Evolutionary conservation across 2,888 invertebrate species (phyloP).

Genomic region (Papilio gigon): DNA sequence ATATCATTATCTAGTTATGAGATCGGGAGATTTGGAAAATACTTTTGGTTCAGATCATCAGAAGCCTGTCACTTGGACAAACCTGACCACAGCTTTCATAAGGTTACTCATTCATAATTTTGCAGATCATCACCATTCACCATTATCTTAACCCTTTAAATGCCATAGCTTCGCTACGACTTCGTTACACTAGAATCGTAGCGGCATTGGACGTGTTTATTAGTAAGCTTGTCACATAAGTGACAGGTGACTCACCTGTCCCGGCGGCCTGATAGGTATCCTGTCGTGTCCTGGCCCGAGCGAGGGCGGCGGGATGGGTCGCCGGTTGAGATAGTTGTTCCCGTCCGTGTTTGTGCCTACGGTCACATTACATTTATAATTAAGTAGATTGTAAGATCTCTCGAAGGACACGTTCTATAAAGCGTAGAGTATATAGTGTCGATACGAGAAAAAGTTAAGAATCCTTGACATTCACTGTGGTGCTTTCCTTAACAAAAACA

Average conservation of each 20-base stretch:
- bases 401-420: too few relatives aligned
- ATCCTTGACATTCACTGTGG: background rate
- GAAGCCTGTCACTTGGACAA: too few relatives aligned
- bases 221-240: background rate
- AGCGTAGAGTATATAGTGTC: too few relatives aligned
- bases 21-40: background rate
- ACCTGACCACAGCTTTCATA: background rate
- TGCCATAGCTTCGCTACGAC: too few relatives aligned
- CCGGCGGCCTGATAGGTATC: conserved; percentile 91
- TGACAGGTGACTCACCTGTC: conserved; percentile 65
- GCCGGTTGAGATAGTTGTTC: conserved; percentile 85
- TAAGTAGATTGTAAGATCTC: background rate
- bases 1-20: conserved; percentile 17
- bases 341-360: conserved; percentile 84
- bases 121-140: background rate
- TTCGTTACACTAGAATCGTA: too few relatives aligned
- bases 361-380: background rate
- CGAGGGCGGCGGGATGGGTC: conserved; percentile 92
- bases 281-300: conserved; percentile 91
- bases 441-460: background rate
- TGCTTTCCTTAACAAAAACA: background rate
- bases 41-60: background rate
- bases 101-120: background rate
- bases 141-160: background rate
- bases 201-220: too few relatives aligned